Evolutionary conservation across 2,113 vertebrate species (phyloP), one percentile per base, ranked within the genome.

Genomic region (Gavialis gangeticus): DNA sequence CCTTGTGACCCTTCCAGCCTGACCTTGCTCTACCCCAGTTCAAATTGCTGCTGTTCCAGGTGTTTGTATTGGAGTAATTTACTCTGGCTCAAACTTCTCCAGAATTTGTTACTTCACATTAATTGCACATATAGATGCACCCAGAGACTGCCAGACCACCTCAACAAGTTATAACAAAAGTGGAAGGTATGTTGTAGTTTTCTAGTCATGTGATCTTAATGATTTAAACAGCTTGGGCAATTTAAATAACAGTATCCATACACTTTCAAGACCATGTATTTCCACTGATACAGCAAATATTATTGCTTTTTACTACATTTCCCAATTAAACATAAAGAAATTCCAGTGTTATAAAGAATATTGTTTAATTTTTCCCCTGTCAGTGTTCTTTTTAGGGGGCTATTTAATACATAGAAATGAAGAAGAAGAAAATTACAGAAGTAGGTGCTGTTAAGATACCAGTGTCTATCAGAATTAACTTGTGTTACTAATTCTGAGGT

Each of bases 261-360:
- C 96, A 96, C 96, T 94, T 96, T 96, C 95, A 96, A 93, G 95
- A 95, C 96, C 87, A 54, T 24, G 27, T 89, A 87, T 95, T 97
- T 96, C 95, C 96, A 85, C 60, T 87, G 84, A 77, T 37, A 82
- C 90, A 89, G 93, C 87, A 77, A 85, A 4, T 89, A 60, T 18
- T 8, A 10, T 28, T 89, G 63, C 59, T 91, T 84, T n/a, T 94
- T 73, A 28, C 1, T 77, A 66, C 86, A 57, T 67, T 71, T 37
- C 37, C 12, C 21, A 73, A 13, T 12, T 46, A 73, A 81, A 55
- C 56, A 58, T 2, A 75, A 54, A 62, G 94, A 67, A 75, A 75
- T 85, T 87, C 81, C 62, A 90, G 19, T 76, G 11, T 12, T 87
- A 2, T 78, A 89, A 93, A 67, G 6, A 22, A 14, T 25, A 21